Evolutionary conservation across 1,140 invertebrate species (phyloP).

Genomic region (Listronotus oregonensis): DNA sequence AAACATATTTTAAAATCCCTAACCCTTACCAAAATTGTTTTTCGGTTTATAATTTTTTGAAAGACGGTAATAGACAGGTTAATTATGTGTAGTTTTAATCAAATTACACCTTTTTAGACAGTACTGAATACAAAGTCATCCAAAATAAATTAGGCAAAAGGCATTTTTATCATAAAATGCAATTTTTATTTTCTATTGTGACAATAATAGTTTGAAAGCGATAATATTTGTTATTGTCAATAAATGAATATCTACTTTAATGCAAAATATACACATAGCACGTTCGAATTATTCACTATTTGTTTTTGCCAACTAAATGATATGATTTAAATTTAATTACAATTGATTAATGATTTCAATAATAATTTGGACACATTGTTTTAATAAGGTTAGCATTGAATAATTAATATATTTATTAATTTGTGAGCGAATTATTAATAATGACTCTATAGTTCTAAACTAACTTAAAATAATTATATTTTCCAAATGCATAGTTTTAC

Average conservation of each 20-base stretch:
- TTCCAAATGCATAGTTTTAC: background rate
- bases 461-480: background rate
- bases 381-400: constrained; percentile 17
- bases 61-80: no score
- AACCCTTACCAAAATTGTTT: no score
- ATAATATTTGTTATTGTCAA: constrained; percentile 12
- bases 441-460: constrained; percentile 1
- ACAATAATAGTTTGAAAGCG: no score
- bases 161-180: no score
- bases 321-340: constrained; percentile 22
- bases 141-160: no score
- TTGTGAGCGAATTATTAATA: constrained; percentile 11
- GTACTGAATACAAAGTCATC: no score
- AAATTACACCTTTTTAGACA: no score
- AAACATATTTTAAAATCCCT: no score
- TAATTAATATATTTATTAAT: constrained; percentile 20
- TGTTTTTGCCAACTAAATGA: constrained; percentile 10
- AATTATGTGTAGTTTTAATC: no score
- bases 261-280: constrained; percentile 3
- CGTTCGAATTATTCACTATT: constrained; percentile 11
- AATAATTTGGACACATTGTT: constrained; percentile 18
- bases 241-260: constrained; percentile 14
- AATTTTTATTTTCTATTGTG: no score
- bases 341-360: constrained; percentile 12
- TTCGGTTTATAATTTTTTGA: no score